Evolutionary conservation across 2,888 invertebrate species (phyloP).

Genomic region (Ctenicera cuprea): DNA sequence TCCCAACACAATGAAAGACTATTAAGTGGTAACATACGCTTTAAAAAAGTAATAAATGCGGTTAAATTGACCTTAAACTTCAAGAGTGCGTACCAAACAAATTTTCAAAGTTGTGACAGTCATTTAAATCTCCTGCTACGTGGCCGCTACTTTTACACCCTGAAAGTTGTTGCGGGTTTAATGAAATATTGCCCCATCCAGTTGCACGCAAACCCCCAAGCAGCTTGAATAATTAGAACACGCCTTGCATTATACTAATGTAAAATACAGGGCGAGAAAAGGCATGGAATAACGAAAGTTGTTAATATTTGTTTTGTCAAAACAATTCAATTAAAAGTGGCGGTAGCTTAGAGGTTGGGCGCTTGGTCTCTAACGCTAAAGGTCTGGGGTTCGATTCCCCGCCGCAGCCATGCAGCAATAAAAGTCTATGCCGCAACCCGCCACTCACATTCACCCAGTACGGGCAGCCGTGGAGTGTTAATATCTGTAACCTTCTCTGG

Average conservation of each 20-base stretch:
- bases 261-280: neutral
- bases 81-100: conserved; percentile 11
- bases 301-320: too few species aligned
- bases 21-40: neutral
- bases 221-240: neutral
- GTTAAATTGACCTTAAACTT: conserved; percentile 12
- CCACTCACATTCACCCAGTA: too few species aligned
- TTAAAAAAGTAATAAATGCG: neutral
- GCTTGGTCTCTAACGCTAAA: too few species aligned
- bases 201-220: conserved; percentile 1
- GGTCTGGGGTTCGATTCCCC: too few species aligned
- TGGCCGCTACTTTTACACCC: conserved; percentile 3
- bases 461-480: too few species aligned
- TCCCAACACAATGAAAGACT: neutral
- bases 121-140: neutral
- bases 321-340: too few species aligned
- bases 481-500: too few species aligned
- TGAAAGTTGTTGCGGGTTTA: conserved; percentile 1
- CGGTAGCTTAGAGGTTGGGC: too few species aligned
- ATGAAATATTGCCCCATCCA: conserved; percentile 3
- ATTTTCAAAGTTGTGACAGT: conserved; percentile 7
- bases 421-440: too few species aligned
- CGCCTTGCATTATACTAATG: neutral
- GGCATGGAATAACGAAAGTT: neutral
- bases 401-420: too few species aligned